A percentile compares a stretch with the other conserved stretches of the same genome.
Conservation (phyloP, 1,140 invertebrate species). For the Dysdera silvatica region DNA sequence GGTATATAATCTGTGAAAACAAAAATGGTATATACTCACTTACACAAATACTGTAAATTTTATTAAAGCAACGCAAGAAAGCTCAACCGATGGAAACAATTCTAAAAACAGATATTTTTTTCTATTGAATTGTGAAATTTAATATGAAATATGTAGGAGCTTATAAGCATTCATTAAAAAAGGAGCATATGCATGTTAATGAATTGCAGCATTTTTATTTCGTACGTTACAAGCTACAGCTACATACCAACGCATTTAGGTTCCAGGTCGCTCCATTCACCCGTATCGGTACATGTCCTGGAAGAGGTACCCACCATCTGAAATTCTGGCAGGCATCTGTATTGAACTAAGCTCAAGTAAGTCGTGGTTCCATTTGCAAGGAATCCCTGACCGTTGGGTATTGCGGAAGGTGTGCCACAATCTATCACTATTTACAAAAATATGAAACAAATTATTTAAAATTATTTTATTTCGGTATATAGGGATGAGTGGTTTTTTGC, state of each 20-base stretch:
- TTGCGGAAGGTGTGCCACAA: slow-evolving; percentile 64
- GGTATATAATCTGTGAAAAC: slow-evolving; percentile 9
- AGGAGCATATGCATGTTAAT: too few species aligned
- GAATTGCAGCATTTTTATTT: not conserved
- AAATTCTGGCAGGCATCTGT: slow-evolving; percentile 77
- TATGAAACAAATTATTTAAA: not conserved
- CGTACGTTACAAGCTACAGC: not conserved
- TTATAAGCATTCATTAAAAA: too few species aligned
- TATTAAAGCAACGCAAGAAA: too few species aligned
- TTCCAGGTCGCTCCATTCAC: slow-evolving; percentile 34
- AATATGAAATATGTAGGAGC: too few species aligned
- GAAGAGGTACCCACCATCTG: slow-evolving; percentile 72
- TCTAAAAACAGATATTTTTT: too few species aligned
- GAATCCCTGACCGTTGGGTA: slow-evolving; percentile 77
- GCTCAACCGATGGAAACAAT: too few species aligned
- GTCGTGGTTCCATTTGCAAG: slow-evolving; percentile 71
- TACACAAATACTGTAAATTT: too few species aligned
- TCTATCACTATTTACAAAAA: slow-evolving; percentile 57
- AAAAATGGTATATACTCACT: not conserved
- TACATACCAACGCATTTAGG: slow-evolving; percentile 34
- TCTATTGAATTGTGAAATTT: too few species aligned
- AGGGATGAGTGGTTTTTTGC: not conserved
- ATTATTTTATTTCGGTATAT: not conserved
- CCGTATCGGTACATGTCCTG: slow-evolving; percentile 31
- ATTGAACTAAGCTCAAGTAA: slow-evolving; percentile 72